Conservation (phyloP, 2,888 invertebrate genomes). For the Trissolcus brochymenae region DNA sequence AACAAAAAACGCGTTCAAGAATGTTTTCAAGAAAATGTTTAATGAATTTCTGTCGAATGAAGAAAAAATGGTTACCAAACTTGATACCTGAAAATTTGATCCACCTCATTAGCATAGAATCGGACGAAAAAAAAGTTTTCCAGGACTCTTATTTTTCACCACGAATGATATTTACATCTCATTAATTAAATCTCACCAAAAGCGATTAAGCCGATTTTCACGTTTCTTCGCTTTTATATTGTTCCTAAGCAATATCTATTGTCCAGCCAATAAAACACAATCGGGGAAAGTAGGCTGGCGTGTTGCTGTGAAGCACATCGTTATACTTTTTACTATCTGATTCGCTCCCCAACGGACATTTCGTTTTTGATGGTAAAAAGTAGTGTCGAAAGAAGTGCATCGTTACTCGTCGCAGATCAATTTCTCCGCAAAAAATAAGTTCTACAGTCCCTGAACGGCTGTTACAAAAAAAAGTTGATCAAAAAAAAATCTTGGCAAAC, state of each 20-base stretch:
- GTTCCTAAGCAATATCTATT: slow-evolving; percentile 45
- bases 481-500: not conserved
- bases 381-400: slow-evolving; percentile 29
- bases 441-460: not conserved
- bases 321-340: slow-evolving; percentile 52
- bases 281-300: slow-evolving; percentile 51
- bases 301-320: slow-evolving; percentile 47
- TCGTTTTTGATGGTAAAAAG: slow-evolving; percentile 32
- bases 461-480: not conserved
- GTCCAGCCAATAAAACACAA: slow-evolving; percentile 49
- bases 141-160: not conserved
- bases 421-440: slow-evolving; percentile 19
- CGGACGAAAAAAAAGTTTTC: slow-evolving; percentile 4
- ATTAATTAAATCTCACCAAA: slow-evolving; percentile 24
- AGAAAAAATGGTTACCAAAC: not conserved
- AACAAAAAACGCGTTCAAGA: not conserved
- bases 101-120: slow-evolving; percentile 1
- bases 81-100: not conserved
- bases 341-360: slow-evolving; percentile 41
- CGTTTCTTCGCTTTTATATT: slow-evolving; percentile 41
- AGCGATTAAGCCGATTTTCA: slow-evolving; percentile 42
- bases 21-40: not conserved
- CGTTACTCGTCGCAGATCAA: slow-evolving; percentile 26
- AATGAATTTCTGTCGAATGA: not conserved
- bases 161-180: slow-evolving; percentile 42